A percentile compares a stretch with the other conserved stretches of the same genome.
Conservation (phyloP, 2,797 vertebrate genomes). For the Antrozous pallidus region DNA sequence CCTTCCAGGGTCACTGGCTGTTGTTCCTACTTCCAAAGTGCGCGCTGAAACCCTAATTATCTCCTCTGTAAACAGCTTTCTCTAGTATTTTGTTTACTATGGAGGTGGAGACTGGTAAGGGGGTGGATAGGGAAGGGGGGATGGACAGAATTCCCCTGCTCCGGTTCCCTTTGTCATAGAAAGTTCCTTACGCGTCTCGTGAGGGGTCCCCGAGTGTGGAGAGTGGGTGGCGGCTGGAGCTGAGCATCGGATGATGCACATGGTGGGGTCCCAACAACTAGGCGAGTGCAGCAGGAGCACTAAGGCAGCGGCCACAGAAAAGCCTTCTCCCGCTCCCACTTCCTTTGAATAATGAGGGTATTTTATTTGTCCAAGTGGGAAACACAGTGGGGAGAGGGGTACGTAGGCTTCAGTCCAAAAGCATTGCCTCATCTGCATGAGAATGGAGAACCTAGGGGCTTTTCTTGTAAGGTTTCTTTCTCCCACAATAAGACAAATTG, state of each 20-base stretch:
- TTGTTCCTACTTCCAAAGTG: constrained; percentile 62
- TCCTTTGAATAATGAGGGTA: constrained; percentile 1
- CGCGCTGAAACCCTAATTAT: neutral
- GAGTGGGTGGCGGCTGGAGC: neutral
- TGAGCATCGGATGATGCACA: neutral
- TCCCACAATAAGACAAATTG: constrained; percentile 66
- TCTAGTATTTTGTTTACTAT: constrained; percentile 41
- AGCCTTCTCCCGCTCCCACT: neutral
- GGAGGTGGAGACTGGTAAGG: neutral
- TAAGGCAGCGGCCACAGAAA: neutral
- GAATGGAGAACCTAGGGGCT: constrained; percentile 75
- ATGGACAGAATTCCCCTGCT: neutral
- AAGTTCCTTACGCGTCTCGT: constrained; percentile 45
- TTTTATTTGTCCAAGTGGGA: constrained; percentile 43
- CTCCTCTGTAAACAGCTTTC: constrained; percentile 37
- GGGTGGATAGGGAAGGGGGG: neutral
- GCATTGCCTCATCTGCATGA: constrained; percentile 75
- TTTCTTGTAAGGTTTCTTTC: constrained; percentile 70
- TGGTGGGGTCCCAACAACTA: neutral
- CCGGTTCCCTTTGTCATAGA: neutral
- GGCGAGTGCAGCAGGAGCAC: neutral
- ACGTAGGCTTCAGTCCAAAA: neutral
- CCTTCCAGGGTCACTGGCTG: constrained; percentile 57
- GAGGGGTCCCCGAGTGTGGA: neutral
- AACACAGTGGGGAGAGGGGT: neutral